Percentiles rank a stretch among this genome's conserved stretches.
Conservation (phyloP, 1,140 invertebrate species). For the Euschistus heros region DNA sequence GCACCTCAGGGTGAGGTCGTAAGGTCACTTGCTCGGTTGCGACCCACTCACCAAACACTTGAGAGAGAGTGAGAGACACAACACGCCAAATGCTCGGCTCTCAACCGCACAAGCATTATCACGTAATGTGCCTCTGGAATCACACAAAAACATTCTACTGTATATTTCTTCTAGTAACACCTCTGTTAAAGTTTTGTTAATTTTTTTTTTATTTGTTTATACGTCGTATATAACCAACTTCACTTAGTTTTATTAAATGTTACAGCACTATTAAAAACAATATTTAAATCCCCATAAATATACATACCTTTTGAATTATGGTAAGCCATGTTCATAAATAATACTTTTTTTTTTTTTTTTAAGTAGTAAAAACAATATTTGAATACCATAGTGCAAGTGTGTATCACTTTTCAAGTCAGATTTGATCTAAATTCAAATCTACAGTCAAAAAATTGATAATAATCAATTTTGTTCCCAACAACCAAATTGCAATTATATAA, state of each 20-base stretch:
- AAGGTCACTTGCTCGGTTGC: background rate
- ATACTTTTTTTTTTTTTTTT: too few relatives aligned
- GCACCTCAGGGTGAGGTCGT: background rate
- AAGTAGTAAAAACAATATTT: too few relatives aligned
- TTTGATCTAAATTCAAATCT: too few relatives aligned
- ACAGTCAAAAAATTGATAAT: too few relatives aligned
- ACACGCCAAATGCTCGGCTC: slow-evolving; percentile 17
- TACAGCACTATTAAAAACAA: background rate
- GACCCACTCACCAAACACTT: slow-evolving; percentile 4
- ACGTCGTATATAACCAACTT: background rate
- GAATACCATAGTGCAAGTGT: too few relatives aligned
- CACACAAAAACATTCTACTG: slow-evolving; percentile 16
- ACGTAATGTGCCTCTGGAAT: slow-evolving; percentile 19
- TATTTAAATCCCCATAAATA: background rate
- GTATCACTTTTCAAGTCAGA: too few relatives aligned
- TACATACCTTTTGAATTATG: background rate
- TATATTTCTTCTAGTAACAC: slow-evolving; percentile 4
- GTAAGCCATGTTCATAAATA: too few relatives aligned
- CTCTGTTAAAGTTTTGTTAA: background rate
- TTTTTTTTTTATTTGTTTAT: background rate
- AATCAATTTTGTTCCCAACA: too few relatives aligned
- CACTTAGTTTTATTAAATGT: background rate
- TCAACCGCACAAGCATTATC: slow-evolving; percentile 17
- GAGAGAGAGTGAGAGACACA: slow-evolving; percentile 14
- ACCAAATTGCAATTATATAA: too few relatives aligned